phyloP scores from a whole-genome alignment of 2,113 vertebrate species.

The Chunga burmeisteri region DNA sequence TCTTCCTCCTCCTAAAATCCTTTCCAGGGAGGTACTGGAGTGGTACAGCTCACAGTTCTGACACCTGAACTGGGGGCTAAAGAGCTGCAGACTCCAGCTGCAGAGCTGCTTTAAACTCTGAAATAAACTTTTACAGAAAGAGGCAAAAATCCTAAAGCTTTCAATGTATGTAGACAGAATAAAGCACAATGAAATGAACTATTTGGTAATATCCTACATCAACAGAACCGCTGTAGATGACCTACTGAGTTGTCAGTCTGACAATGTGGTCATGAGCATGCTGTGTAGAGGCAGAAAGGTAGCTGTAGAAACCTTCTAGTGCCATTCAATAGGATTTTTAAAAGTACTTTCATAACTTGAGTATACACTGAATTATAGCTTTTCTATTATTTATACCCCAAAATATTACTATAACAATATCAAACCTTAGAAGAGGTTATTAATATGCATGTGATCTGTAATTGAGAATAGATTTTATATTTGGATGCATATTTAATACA shows the following conservation, averaged over 20 bases:
- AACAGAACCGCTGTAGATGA: not conserved
- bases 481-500: not conserved
- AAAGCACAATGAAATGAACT: not conserved
- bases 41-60: not conserved
- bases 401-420: conserved; percentile 3
- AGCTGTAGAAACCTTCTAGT: not conserved
- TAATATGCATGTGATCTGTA: not conserved
- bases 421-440: no score
- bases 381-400: conserved; percentile 21
- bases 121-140: not conserved
- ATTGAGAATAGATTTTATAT: not conserved
- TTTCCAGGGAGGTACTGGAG: not conserved
- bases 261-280: fast-evolving
- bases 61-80: not conserved
- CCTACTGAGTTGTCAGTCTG: not conserved
- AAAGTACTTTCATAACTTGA: not conserved
- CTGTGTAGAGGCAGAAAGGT: not conserved
- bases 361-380: not conserved
- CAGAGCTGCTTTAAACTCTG: not conserved
- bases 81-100: not conserved
- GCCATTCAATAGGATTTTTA: not conserved
- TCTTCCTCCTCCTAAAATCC: not conserved
- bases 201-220: not conserved
- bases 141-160: not conserved
- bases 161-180: not conserved